A percentile compares a stretch with the other conserved stretches of the same genome.
phyloP scores from a whole-genome alignment of 2,797 vertebrate species.

The Ceyx erithaca region DNA sequence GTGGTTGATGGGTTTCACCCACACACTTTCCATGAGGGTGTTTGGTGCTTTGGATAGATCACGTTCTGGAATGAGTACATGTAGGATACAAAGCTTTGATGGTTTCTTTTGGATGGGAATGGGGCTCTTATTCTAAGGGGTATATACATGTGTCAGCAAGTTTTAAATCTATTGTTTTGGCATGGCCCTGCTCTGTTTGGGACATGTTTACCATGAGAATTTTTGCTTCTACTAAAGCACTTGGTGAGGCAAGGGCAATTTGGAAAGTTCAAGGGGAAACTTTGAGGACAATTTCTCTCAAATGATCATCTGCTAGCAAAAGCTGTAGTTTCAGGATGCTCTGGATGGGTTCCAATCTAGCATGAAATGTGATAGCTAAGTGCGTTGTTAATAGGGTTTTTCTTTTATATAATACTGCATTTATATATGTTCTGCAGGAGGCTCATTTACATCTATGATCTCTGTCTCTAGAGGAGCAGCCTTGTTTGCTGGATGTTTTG shows the following conservation, averaged over 20 bases:
- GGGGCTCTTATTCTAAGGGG: background rate
- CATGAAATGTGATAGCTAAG: background rate
- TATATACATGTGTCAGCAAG: constrained; percentile 35
- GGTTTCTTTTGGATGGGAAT: constrained; percentile 48
- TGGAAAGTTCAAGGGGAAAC: constrained; percentile 24
- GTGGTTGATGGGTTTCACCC: constrained; percentile 50
- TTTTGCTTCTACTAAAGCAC: constrained; percentile 33
- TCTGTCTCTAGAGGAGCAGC: constrained; percentile 11
- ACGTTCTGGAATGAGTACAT: constrained; percentile 29
- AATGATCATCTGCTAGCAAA: constrained; percentile 5
- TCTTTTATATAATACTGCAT: background rate
- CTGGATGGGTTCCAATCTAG: background rate
- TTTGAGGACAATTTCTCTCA: constrained; percentile 22
- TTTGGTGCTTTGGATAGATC: constrained; percentile 55
- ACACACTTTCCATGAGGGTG: constrained; percentile 31
- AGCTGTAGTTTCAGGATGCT: background rate
- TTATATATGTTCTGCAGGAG: background rate
- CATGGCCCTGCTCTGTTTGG: background rate
- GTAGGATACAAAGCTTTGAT: constrained; percentile 41
- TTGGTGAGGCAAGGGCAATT: background rate
- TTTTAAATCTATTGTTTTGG: constrained; percentile 38
- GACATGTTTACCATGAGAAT: constrained; percentile 15
- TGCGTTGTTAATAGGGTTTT: background rate
- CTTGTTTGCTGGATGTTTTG: constrained; percentile 26
- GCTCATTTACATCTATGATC: constrained; percentile 8